Conservation (phyloP, 2,113 vertebrate genomes). For the Microtus pennsylvanicus region DNA sequence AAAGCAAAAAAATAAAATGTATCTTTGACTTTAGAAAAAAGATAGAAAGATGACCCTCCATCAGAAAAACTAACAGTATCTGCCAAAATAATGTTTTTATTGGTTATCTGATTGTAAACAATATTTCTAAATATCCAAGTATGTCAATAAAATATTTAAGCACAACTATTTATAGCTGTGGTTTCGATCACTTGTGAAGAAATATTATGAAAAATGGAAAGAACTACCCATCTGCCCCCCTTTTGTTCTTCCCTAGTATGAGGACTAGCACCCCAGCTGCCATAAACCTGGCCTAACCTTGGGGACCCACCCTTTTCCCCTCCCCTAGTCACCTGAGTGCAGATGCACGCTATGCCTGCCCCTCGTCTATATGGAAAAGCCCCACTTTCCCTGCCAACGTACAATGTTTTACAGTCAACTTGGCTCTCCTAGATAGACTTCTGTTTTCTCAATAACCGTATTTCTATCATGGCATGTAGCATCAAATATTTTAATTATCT, state of each 20-base stretch:
- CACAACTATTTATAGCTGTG: not conserved
- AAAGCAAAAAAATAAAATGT: not conserved
- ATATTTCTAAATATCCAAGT: constrained; percentile 24
- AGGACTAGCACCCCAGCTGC: no score
- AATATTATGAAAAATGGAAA: constrained; percentile 12
- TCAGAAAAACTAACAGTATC: not conserved
- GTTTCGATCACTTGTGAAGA: not conserved
- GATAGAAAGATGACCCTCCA: no score
- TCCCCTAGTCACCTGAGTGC: not conserved
- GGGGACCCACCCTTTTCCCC: no score
- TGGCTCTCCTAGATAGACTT: not conserved
- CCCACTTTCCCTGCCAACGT: not conserved
- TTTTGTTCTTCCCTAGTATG: not conserved
- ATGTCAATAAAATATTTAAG: constrained; percentile 19
- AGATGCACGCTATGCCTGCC: no score
- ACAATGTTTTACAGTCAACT: not conserved
- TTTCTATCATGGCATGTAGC: not conserved
- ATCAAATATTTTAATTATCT: not conserved
- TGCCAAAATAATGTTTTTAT: constrained; percentile 25
- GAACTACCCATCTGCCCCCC: not conserved
- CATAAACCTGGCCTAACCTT: not conserved
- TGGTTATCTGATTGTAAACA: not conserved
- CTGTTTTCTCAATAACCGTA: not conserved
- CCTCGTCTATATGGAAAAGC: not conserved
- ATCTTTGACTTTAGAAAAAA: constrained; percentile 12